Conservation (phyloP, 2,797 vertebrate species). For the Champsocephalus esox region DNA sequence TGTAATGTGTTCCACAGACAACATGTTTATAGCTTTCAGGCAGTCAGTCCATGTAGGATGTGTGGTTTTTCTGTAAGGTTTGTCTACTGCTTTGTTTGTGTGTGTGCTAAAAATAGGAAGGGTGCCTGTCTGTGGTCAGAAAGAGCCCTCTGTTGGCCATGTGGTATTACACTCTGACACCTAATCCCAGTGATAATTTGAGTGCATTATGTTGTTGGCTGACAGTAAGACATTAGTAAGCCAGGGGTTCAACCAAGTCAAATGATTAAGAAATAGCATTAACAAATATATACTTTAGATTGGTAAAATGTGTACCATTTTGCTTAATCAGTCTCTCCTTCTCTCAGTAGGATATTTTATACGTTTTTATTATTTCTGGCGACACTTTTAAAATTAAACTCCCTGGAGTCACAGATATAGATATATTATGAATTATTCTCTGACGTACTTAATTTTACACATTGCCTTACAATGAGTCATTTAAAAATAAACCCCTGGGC, state of each 20-base stretch:
- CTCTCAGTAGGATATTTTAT: background rate
- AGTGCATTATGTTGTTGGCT: conserved; percentile 18
- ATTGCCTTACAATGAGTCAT: conserved; percentile 39
- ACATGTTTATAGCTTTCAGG: background rate
- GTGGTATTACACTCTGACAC: conserved; percentile 4
- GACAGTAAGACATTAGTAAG: conserved; percentile 12
- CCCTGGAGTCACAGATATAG: background rate
- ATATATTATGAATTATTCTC: conserved; percentile 22
- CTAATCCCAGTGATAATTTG: conserved; percentile 33
- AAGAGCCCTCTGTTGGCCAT: conserved; percentile 66
- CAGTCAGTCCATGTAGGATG: background rate
- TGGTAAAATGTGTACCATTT: background rate
- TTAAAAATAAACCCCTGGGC: conserved; percentile 36
- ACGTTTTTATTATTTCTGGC: background rate
- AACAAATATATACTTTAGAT: background rate
- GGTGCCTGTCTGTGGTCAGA: conserved; percentile 23
- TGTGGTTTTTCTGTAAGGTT: background rate
- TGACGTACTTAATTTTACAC: conserved; percentile 34
- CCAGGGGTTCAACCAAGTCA: background rate
- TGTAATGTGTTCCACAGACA: background rate
- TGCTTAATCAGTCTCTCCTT: conserved; percentile 1
- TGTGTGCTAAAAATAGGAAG: conserved; percentile 1
- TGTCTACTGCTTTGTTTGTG: background rate
- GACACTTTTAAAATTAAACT: background rate
- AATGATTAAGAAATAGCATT: background rate